A percentile compares a stretch with the other conserved stretches of the same genome.
phyloP scores from a whole-genome alignment of 64 coral and sea anemone genomes.

The Astreopora myriophthalma region DNA sequence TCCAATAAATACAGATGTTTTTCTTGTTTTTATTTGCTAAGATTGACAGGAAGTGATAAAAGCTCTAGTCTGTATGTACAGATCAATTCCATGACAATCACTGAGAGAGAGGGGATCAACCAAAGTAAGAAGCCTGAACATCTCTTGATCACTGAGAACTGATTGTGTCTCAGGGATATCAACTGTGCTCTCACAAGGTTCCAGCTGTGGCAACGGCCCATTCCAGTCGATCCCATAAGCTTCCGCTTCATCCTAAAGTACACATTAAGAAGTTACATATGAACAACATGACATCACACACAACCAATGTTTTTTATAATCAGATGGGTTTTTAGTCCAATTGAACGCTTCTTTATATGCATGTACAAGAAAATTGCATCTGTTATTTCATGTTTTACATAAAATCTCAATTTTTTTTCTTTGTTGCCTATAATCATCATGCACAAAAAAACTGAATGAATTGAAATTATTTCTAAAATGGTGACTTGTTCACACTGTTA shows the following conservation, averaged over 20 bases:
- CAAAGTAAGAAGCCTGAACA: constrained; percentile 25
- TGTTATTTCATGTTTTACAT: too few relatives aligned
- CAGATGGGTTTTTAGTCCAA: constrained; percentile 17
- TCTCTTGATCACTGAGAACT: constrained; percentile 54
- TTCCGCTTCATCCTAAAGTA: constrained; percentile 13
- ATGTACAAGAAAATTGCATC: neutral
- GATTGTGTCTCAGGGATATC: constrained; percentile 44
- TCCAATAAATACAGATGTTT: constrained; percentile 13
- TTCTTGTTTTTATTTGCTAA: constrained; percentile 16
- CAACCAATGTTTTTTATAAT: constrained; percentile 12
- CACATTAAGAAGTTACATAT: constrained; percentile 13
- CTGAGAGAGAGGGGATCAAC: constrained; percentile 27
- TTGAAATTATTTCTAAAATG: constrained; percentile 25
- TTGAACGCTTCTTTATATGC: neutral
- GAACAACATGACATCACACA: constrained; percentile 1
- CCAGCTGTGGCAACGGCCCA: constrained; percentile 4
- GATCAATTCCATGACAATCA: constrained; percentile 50
- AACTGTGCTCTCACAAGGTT: constrained; percentile 11
- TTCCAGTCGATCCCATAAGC: constrained; percentile 11
- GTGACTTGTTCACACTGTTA: constrained; percentile 21
- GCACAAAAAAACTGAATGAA: neutral
- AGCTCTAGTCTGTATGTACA: constrained; percentile 38
- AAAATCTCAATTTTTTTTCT: neutral
- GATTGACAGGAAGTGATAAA: constrained; percentile 34
- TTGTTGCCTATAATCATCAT: neutral